phyloP scores from a whole-genome alignment of 1,140 invertebrate genomes.

The Drosophila teissieri region DNA sequence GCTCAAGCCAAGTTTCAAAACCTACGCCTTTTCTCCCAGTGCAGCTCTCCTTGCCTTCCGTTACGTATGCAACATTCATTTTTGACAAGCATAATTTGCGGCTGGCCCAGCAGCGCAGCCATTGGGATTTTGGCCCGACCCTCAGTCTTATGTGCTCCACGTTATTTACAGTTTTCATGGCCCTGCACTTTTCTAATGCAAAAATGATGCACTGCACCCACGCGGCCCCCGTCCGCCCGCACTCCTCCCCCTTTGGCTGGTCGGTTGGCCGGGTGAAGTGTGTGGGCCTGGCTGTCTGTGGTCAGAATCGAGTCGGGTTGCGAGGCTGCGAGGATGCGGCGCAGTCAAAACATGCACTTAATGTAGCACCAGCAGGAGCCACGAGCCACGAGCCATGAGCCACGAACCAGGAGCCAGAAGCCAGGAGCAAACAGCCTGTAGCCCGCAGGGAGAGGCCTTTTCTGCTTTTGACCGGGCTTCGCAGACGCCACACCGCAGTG shows the following conservation, averaged over 20 bases:
- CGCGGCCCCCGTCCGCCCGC: slow-evolving; percentile 34
- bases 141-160: slow-evolving; percentile 40
- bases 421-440: slow-evolving; percentile 3
- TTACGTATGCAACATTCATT: slow-evolving; percentile 79
- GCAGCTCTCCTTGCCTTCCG: slow-evolving; percentile 53
- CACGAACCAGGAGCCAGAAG: slow-evolving; percentile 13
- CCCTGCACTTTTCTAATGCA: slow-evolving; percentile 78
- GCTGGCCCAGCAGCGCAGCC: slow-evolving; percentile 43
- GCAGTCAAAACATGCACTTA: slow-evolving; percentile 71
- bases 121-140: slow-evolving; percentile 34
- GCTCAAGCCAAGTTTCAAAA: too few relatives aligned
- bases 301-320: slow-evolving; percentile 49
- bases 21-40: slow-evolving; percentile 14
- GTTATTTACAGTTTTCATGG: slow-evolving; percentile 77
- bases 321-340: slow-evolving; percentile 33
- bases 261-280: slow-evolving; percentile 9
- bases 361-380: slow-evolving; percentile 55
- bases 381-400: slow-evolving; percentile 24
- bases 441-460: slow-evolving; percentile 14
- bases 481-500: slow-evolving; percentile 51
- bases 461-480: slow-evolving; percentile 28
- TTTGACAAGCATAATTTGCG: slow-evolving; percentile 83
- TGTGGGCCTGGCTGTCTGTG: slow-evolving; percentile 42
- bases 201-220: slow-evolving; percentile 79
- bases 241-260: background rate